A percentile compares a stretch with the other conserved stretches of the same genome.
phyloP scores from a whole-genome alignment of 2,113 vertebrate genomes.

The Chiloscyllium plagiosum region DNA sequence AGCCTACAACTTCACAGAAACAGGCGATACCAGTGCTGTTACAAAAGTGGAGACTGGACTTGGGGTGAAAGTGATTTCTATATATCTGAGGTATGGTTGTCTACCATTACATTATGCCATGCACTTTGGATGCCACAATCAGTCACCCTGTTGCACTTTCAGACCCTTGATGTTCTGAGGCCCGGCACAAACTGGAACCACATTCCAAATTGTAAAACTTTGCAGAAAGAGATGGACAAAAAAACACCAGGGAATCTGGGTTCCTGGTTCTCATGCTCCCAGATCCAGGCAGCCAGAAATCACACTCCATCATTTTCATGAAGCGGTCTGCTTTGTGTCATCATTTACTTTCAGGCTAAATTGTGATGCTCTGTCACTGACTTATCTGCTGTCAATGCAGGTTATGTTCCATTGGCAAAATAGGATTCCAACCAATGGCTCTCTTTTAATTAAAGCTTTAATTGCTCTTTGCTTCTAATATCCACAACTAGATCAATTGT shows the following conservation, averaged over 20 bases:
- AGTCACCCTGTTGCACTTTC: too few relatives aligned
- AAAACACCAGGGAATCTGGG: too few relatives aligned
- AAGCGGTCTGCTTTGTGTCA: background rate
- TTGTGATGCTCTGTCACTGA: background rate
- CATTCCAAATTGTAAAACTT: too few relatives aligned
- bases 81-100: too few relatives aligned
- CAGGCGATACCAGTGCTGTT: background rate
- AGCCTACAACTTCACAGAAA: background rate
- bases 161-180: too few relatives aligned
- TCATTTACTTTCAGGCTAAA: background rate
- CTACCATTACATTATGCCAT: too few relatives aligned
- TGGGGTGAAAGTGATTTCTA: too few relatives aligned
- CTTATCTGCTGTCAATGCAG: conserved; percentile 1
- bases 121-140: too few relatives aligned
- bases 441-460: background rate
- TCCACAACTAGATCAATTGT: background rate
- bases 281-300: background rate
- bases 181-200: too few relatives aligned
- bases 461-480: background rate
- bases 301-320: background rate
- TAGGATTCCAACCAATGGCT: background rate
- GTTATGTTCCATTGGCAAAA: background rate
- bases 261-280: background rate
- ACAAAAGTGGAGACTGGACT: too few relatives aligned
- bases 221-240: too few relatives aligned